Base-by-base conservation (phyloP, 2,113 vertebrate genomes). In the Rhombomys opimus region DNA sequence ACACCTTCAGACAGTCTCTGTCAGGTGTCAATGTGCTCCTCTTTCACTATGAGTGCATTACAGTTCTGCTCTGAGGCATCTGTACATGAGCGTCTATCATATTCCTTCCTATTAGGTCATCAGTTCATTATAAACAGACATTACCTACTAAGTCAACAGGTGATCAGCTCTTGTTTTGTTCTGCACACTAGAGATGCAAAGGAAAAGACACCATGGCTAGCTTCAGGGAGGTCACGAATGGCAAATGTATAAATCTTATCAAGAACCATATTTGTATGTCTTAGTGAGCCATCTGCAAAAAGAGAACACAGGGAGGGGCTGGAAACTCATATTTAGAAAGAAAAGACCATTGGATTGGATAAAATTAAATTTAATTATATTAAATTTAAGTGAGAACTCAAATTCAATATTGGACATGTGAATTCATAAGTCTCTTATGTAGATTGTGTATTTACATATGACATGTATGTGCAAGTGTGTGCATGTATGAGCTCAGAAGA, bases 311-410 rank as follows among this genome's bases (percentile, higher is more conserved):
- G 3, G 68, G 54, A 95, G 1, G 18, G 2, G 59, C 1, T 81
- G 15, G 25, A 65, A 82, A 91, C 59, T 90, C 52, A 30, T 65
- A 32, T 59, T 67, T 22, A 10, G 63, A 78, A 87, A 90, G 65
- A 92, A 57, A 68, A 93, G 32, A 63, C 17, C 7, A 93, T 22
- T 30, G 23, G 8, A 93, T 22, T 30, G 23, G 8, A 78, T 89
- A n/a, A 50, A 59, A 86, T 59, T 94, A 63, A 30, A 38, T 65
- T 46, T 27, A 70, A 63, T 63, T 68, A 41, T 61, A 35, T 70
- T 52, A 78, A 77, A 91, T 73, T 76, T 96, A 75, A 87, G 57
- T 81, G n/a, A 87, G 23, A 95, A 92, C 46, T 76, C 91, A 61
- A 54, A 8, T 89, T 90, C 93, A 65, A 89, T 90, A 52, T 20